Evolutionary conservation across 1,140 invertebrate genomes (phyloP).

Genomic region (Cheumatopsyche charites): DNA sequence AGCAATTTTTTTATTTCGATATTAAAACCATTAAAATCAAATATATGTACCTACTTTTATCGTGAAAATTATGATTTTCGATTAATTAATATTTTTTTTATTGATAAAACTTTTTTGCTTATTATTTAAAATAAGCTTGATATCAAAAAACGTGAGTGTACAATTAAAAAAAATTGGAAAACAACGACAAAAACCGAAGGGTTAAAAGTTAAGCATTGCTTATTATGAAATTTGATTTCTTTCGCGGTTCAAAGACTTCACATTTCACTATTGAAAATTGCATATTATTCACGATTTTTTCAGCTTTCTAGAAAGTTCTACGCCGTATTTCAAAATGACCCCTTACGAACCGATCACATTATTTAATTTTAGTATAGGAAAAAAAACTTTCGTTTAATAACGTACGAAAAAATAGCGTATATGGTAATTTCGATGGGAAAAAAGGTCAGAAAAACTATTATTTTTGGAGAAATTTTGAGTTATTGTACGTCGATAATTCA

Average conservation of each 20-base stretch:
- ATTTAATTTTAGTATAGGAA: neutral
- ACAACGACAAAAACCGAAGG: neutral
- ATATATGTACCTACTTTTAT: too few relatives aligned
- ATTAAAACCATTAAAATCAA: too few relatives aligned
- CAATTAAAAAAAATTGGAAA: too few relatives aligned
- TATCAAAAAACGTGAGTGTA: too few relatives aligned
- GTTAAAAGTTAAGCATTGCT: neutral
- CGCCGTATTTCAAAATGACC: neutral
- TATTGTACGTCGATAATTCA: too few relatives aligned
- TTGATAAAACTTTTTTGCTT: too few relatives aligned
- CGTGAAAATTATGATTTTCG: too few relatives aligned
- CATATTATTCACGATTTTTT: neutral
- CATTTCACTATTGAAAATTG: constrained; percentile 9
- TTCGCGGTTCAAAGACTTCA: neutral
- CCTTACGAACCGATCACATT: neutral
- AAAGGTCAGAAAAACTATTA: too few relatives aligned
- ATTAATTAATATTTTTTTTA: too few relatives aligned
- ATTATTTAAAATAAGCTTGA: too few relatives aligned
- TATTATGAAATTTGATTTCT: constrained; percentile 5
- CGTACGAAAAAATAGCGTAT: neutral
- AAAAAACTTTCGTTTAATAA: neutral
- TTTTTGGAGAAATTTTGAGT: too few relatives aligned
- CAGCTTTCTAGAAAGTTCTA: constrained; percentile 1
- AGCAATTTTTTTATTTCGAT: too few relatives aligned
- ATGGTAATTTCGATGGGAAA: neutral